Base-by-base conservation (phyloP, 2,113 vertebrate species). In the Corythoichthys haematopterus region DNA sequence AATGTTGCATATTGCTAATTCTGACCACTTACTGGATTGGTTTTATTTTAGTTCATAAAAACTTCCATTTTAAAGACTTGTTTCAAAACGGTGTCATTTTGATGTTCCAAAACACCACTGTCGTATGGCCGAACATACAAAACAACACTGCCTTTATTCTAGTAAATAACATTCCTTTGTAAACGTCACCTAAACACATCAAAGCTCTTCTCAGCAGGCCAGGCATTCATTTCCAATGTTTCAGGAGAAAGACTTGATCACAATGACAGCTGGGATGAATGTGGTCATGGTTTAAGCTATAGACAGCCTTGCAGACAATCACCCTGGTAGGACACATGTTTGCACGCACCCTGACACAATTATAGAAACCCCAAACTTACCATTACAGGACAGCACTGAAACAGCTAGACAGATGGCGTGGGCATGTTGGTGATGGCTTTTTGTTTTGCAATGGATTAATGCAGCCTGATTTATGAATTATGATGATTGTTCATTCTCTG, bases 261-360 rank as follows among this genome's bases (percentile, higher is more conserved):
- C 69, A 63, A 46, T 78, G 68, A 81, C 76, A 80, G 77, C 80
- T 82, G 80, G 57, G 67, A 48, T 7, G 36, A 78, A 52, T 0
- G 14, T 73, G 67, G 59, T 65, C 28, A 1, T 43, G 47, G 66
- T 65, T 69, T 74, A 77, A 82, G 68, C 66, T 72, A 62, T 69
- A 69, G 55, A 73, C 79, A 43, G 37, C 48, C 55, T 15, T 5
- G 16, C 69, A 56, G 70, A 43, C 58, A 60, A 43, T 43, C 58
- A 43, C 14, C n/a, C 36, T 40, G 8, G 7, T 60, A 7, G 14
- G 37, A 38, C 33, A 61, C 60, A 62, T 6, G 60, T 62, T 62
- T 45, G 8, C 62, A 59, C 8, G 55, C 36, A 70, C 11, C 53
- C 51, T 61, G 1, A 38, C 63, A 72, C 48, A 63, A 45, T 71